These are phyloP conservation scores for Chloroclystis v-ata DNA, from an alignment of 2,888 invertebrate species.

Conservation along the genomic window DNA sequence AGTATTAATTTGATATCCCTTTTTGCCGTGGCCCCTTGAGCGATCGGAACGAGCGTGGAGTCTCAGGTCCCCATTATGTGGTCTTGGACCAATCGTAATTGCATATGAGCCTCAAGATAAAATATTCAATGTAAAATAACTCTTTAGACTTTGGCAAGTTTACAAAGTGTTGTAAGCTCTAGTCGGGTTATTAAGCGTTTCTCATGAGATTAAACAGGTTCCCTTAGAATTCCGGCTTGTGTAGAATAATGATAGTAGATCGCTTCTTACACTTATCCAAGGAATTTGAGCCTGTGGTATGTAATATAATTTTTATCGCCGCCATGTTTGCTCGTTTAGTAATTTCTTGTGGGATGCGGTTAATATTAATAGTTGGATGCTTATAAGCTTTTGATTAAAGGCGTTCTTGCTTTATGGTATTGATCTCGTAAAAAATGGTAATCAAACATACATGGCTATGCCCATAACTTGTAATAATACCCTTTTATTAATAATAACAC, in stretches of 20 bases:
- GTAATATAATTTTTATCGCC: conserved; percentile 22
- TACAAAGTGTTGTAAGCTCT: conserved; percentile 20
- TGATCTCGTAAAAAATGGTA: conserved; percentile 25
- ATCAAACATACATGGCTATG: too few relatives aligned
- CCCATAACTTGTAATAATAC: too few relatives aligned
- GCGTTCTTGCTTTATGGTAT: conserved; percentile 26
- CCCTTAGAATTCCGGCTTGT: conserved; percentile 50
- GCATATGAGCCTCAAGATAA: conserved; percentile 68
- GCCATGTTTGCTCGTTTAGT: conserved; percentile 26
- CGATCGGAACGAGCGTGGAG: conserved; percentile 65
- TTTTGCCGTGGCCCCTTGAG: conserved; percentile 74
- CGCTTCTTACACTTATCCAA: conserved; percentile 16
- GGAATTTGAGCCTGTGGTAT: conserved; percentile 3
- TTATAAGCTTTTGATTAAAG: conserved; percentile 35
- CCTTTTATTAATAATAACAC: too few relatives aligned
- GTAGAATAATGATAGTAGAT: conserved; percentile 49
- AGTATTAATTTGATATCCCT: conserved; percentile 78
- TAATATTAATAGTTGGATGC: conserved; percentile 34
- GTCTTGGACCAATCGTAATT: conserved; percentile 73
- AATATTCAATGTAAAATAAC: conserved; percentile 58
- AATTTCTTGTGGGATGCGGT: conserved; percentile 36
- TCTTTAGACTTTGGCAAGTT: conserved; percentile 37
- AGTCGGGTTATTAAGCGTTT: conserved; percentile 20
- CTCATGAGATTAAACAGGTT: conserved; percentile 47
- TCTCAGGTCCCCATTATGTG: conserved; percentile 68